phyloP scores from a whole-genome alignment of 2,888 invertebrate genomes.

The Phragmatobia fuliginosa region DNA sequence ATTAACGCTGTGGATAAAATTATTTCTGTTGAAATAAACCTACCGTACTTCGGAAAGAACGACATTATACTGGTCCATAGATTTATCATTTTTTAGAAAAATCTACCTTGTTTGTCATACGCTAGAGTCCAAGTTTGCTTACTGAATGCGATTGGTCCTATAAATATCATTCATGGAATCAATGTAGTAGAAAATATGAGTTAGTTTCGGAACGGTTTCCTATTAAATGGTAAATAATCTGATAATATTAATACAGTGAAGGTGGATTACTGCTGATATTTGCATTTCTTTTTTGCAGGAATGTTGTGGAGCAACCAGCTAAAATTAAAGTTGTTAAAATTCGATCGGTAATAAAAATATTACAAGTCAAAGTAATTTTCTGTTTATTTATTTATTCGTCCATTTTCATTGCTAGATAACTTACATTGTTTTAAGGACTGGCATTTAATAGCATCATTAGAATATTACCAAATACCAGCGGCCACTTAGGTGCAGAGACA shows the following conservation, averaged over 20 bases:
- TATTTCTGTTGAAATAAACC: constrained; percentile 50
- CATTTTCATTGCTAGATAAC: too few relatives aligned
- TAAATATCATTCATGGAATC: constrained; percentile 42
- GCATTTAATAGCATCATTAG: too few relatives aligned
- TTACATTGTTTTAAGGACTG: too few relatives aligned
- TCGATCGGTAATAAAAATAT: too few relatives aligned
- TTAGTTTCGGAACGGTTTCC: constrained; percentile 28
- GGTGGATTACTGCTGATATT: neutral
- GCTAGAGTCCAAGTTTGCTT: constrained; percentile 13
- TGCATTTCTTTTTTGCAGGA: too few relatives aligned
- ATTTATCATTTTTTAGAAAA: constrained; percentile 2
- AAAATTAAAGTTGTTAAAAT: too few relatives aligned
- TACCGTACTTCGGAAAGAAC: constrained; percentile 30
- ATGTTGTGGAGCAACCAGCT: too few relatives aligned
- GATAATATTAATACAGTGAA: constrained; percentile 21
- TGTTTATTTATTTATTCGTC: too few relatives aligned
- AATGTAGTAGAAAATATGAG: constrained; percentile 49
- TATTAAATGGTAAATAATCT: constrained; percentile 28
- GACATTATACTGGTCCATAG: constrained; percentile 22
- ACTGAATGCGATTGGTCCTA: constrained; percentile 6
- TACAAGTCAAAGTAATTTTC: too few relatives aligned
- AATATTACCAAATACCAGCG: too few relatives aligned
- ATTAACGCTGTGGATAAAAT: constrained; percentile 47
- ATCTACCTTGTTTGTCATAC: neutral
- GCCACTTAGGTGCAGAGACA: too few relatives aligned